Conservation (phyloP, 2,888 invertebrate species). For the Drosophila picticornis region DNA sequence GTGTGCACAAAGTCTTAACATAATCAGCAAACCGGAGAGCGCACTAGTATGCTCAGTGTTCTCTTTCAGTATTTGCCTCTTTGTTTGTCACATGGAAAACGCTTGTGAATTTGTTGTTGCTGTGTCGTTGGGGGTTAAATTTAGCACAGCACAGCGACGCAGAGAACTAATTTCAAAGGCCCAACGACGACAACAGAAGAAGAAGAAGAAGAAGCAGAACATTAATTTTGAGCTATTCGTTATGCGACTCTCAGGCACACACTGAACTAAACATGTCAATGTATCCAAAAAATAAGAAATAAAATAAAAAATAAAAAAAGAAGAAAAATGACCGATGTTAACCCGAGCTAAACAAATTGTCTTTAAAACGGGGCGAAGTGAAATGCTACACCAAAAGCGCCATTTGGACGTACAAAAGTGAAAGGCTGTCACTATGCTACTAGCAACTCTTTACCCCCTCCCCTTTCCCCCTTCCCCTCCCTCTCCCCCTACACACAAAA, state of each 20-base stretch:
- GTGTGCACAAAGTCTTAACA: conserved; percentile 29
- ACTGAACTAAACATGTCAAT: conserved; percentile 9
- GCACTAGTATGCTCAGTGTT: neutral
- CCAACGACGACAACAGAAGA: conserved; percentile 6
- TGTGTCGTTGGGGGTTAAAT: conserved; percentile 43
- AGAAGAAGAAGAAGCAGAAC: conserved; percentile 14
- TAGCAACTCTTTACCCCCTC: conserved; percentile 10
- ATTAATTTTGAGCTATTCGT: conserved; percentile 39
- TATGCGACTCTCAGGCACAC: conserved; percentile 33
- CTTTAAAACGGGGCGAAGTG: conserved; percentile 74
- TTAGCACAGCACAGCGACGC: conserved; percentile 30
- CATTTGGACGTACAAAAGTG: conserved; percentile 62
- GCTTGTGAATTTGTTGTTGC: neutral
- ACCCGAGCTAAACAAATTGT: conserved; percentile 75
- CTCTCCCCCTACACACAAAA: neutral
- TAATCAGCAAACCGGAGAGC: conserved; percentile 22
- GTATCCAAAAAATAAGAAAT: conserved; percentile 1
- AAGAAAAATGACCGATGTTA: conserved; percentile 74
- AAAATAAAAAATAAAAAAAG: conserved; percentile 53
- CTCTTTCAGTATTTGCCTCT: neutral
- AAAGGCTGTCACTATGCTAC: conserved; percentile 71
- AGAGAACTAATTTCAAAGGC: neutral
- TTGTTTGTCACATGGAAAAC: conserved; percentile 15
- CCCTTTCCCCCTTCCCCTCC: neutral
- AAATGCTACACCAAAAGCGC: conserved; percentile 76